phyloP scores from a whole-genome alignment of 1,140 invertebrate species.

The Himalopsyche phryganea region DNA sequence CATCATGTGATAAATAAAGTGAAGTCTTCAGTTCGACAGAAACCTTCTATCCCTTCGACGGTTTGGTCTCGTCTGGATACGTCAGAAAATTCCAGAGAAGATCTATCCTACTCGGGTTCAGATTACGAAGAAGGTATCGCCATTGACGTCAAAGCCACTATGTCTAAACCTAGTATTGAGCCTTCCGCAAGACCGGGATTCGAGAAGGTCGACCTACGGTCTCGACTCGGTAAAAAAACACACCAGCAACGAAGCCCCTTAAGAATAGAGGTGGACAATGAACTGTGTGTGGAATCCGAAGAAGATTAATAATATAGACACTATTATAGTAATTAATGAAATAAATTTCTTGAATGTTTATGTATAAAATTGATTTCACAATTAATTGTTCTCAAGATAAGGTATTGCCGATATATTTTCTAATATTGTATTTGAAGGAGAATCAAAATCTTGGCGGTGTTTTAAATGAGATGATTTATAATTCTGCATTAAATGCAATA shows the following conservation, averaged over 20 bases:
- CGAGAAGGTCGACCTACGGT: conserved; percentile 43
- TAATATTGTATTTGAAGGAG: too few relatives aligned
- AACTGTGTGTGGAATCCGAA: conserved; percentile 28
- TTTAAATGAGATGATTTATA: too few relatives aligned
- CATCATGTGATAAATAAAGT: conserved; percentile 50
- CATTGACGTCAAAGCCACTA: conserved; percentile 16
- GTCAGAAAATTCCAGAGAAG: conserved; percentile 34
- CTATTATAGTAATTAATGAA: too few relatives aligned
- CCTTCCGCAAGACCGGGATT: conserved; percentile 10
- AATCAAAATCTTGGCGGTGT: too few relatives aligned
- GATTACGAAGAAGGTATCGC: conserved; percentile 21
- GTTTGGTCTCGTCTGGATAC: conserved; percentile 59
- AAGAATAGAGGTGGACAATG: conserved; percentile 52
- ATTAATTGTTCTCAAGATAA: too few relatives aligned
- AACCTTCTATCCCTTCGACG: conserved; percentile 46
- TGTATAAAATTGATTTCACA: too few relatives aligned
- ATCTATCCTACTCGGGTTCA: conserved; percentile 35
- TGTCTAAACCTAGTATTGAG: conserved; percentile 5
- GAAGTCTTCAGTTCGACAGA: conserved; percentile 31
- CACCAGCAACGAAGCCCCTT: conserved; percentile 40
- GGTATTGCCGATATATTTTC: too few relatives aligned
- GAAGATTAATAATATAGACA: conserved; percentile 4
- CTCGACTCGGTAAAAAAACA: conserved; percentile 44
- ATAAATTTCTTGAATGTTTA: neutral
- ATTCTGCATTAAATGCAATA: too few relatives aligned